Percentiles rank a stretch among this genome's conserved stretches.
Evolutionary conservation across 2,888 invertebrate species (phyloP).

Genomic region (Linnaemya vulpina): DNA sequence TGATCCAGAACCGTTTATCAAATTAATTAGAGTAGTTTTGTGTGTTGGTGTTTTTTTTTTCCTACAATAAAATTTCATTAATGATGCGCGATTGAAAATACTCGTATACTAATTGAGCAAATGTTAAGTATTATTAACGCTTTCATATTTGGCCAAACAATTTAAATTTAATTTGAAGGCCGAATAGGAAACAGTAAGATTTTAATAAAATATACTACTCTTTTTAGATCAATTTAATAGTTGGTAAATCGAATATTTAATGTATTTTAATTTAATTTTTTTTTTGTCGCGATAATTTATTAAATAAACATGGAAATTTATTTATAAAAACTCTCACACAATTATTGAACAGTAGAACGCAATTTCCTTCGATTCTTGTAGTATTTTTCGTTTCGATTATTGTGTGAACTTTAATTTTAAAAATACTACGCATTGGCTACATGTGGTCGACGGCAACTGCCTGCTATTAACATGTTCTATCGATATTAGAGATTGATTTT

Average conservation of each 20-base stretch:
- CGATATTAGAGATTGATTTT: too few species aligned
- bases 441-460: too few species aligned
- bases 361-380: neutral
- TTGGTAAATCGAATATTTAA: neutral
- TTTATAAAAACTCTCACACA: slow-evolving; percentile 6
- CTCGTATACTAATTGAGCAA: neutral
- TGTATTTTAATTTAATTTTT: neutral
- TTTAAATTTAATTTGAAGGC: neutral
- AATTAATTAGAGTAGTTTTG: slow-evolving; percentile 30
- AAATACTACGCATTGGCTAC: too few species aligned
- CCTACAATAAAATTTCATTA: neutral
- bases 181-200: neutral
- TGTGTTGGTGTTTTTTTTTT: neutral
- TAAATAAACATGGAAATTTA: neutral
- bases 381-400: slow-evolving; percentile 9
- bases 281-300: neutral
- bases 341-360: slow-evolving; percentile 13
- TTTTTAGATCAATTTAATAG: neutral
- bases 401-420: too few species aligned
- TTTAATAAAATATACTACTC: too few species aligned
- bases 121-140: slow-evolving; percentile 21
- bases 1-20: neutral
- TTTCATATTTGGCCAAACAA: slow-evolving; percentile 27
- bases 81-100: neutral
- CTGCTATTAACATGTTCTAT: too few species aligned